phyloP scores from a whole-genome alignment of 2,888 invertebrate genomes.

The Odontocerum albicorne region DNA sequence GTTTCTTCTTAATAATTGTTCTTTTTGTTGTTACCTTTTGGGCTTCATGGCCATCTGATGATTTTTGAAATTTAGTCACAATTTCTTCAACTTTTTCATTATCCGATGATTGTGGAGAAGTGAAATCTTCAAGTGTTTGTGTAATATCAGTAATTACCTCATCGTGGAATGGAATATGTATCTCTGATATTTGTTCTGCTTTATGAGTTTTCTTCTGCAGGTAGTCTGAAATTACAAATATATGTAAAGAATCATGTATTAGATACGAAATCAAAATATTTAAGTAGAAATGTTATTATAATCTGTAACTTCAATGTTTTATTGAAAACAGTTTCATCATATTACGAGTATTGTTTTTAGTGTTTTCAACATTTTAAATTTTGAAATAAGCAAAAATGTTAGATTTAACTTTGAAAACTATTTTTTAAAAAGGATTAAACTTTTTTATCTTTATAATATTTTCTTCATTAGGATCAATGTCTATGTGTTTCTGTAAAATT shows the following conservation, averaged over 20 bases:
- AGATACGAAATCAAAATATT: constrained; percentile 3
- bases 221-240: constrained; percentile 25
- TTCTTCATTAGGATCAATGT: too few species aligned
- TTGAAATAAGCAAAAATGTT: too few species aligned
- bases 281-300: too few species aligned
- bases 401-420: too few species aligned
- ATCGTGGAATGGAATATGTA: constrained; percentile 9
- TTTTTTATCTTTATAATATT: too few species aligned
- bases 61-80: constrained; percentile 59
- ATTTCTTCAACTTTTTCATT: constrained; percentile 62
- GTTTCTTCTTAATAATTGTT: constrained; percentile 55
- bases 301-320: too few species aligned
- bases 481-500: too few species aligned
- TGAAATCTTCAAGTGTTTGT: constrained; percentile 16
- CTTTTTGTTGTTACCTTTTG: constrained; percentile 60
- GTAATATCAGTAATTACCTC: constrained; percentile 14
- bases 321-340: too few species aligned
- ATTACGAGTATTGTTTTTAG: too few species aligned
- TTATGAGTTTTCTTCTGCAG: constrained; percentile 20
- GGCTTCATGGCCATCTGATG: constrained; percentile 55
- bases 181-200: constrained; percentile 11
- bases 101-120: constrained; percentile 49
- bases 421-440: too few species aligned
- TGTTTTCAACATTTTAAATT: too few species aligned
- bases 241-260: constrained; percentile 1